Evolutionary conservation across 2,113 vertebrate species (phyloP).

Genomic region (Macquaria ambigua): DNA sequence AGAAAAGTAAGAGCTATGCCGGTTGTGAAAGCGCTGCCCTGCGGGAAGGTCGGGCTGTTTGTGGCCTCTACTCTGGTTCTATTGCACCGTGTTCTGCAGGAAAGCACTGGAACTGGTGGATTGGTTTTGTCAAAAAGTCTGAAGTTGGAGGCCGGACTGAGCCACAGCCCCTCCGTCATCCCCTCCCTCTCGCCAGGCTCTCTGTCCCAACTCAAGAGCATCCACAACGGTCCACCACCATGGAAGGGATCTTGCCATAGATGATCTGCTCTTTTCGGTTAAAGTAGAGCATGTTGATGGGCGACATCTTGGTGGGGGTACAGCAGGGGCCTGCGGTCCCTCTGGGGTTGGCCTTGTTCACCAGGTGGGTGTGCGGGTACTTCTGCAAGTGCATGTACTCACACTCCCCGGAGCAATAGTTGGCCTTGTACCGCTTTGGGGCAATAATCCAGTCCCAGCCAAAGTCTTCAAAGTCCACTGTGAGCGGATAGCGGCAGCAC

Average conservation of each 20-base stretch:
- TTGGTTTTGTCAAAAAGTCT: constrained; percentile 77
- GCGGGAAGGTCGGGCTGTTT: constrained; percentile 61
- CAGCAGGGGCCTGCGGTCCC: constrained; percentile 97
- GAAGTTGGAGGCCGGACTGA: constrained; percentile 36
- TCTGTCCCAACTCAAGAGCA: constrained; percentile 89
- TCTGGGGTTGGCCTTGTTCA: constrained; percentile 95
- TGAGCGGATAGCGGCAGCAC: constrained; percentile 96
- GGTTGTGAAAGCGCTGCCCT: constrained; percentile 68
- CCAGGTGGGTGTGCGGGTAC: constrained; percentile 97
- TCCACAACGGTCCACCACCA: constrained; percentile 99
- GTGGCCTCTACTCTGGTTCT: constrained; percentile 81
- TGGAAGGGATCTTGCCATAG: constrained; percentile 98
- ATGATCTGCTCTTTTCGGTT: constrained; percentile 98
- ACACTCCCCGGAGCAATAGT: constrained; percentile 98
- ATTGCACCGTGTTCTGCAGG: constrained; percentile 83
- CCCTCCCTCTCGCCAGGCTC: constrained; percentile 29
- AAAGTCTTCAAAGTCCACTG: constrained; percentile 98
- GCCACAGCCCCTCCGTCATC: constrained; percentile 4
- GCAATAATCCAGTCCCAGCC: constrained; percentile 99
- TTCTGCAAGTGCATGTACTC: constrained; percentile 99
- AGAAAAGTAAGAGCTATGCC: constrained; percentile 64
- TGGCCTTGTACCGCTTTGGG: constrained; percentile 99
- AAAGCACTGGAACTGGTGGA: constrained; percentile 80
- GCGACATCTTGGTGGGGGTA: constrained; percentile 98
- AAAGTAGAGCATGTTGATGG: constrained; percentile 99